Evolutionary conservation across 1,140 invertebrate genomes (phyloP).

Genomic region (Telenomus remus): DNA sequence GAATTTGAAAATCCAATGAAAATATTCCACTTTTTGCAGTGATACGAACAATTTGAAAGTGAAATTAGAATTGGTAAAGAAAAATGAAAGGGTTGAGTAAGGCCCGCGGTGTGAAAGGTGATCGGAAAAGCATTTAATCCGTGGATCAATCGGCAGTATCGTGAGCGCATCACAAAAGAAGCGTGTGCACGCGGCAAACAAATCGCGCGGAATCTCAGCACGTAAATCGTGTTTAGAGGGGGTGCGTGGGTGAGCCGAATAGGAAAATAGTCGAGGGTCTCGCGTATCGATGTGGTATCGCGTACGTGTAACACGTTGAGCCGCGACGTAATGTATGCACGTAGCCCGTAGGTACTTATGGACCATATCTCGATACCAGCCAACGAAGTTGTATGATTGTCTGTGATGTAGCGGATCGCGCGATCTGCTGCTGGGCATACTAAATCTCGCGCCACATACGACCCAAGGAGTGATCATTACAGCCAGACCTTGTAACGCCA

Average conservation of each 20-base stretch:
- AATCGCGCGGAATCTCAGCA: conserved; percentile 46
- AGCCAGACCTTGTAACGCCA: conserved; percentile 52
- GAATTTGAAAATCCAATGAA: no score
- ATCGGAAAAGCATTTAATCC: conserved; percentile 51
- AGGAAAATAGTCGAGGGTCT: conserved; percentile 35
- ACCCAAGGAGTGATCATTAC: conserved; percentile 65
- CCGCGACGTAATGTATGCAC: conserved; percentile 52
- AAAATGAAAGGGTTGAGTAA: conserved; percentile 17
- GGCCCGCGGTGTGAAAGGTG: conserved; percentile 22
- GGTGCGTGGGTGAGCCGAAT: conserved; percentile 49
- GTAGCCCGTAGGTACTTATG: conserved; percentile 50
- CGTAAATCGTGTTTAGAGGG: conserved; percentile 39
- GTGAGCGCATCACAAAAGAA: conserved; percentile 46
- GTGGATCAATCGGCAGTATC: conserved; percentile 47
- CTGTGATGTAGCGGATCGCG: conserved; percentile 43
- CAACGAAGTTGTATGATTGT: conserved; percentile 58
- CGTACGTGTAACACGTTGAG: conserved; percentile 46
- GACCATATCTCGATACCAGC: conserved; percentile 46
- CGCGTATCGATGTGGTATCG: conserved; percentile 45
- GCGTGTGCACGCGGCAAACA: conserved; percentile 37
- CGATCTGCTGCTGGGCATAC: conserved; percentile 55
- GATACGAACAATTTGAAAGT: no score
- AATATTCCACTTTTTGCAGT: no score
- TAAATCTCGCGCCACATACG: conserved; percentile 61
- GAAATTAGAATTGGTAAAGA: no score